Percentiles rank a stretch among this genome's conserved stretches.
Evolutionary conservation across 2,113 vertebrate genomes (phyloP).

Genomic region (Vulpes vulpes): DNA sequence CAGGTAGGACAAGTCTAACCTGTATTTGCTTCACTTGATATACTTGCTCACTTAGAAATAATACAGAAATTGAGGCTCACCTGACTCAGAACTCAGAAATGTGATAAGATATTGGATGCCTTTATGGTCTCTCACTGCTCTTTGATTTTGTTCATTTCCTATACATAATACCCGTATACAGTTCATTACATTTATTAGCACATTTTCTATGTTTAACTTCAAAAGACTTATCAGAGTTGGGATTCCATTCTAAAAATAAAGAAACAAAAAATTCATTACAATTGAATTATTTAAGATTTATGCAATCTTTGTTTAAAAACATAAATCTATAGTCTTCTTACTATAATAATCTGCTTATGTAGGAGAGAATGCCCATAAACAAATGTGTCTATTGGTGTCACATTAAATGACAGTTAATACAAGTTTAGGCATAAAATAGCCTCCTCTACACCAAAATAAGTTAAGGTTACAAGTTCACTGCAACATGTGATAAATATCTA

Average conservation of each 20-base stretch:
- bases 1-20: not conserved
- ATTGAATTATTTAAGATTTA: not conserved
- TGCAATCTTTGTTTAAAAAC: not conserved
- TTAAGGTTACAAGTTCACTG: conserved; percentile 9
- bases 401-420: not conserved
- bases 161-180: conserved; percentile 87
- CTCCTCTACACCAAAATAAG: not conserved
- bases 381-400: not conserved
- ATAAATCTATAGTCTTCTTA: not conserved
- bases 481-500: not conserved
- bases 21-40: not conserved
- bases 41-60: not conserved
- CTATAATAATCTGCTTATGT: not conserved
- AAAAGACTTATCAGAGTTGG: conserved; percentile 85
- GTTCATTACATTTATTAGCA: conserved; percentile 88
- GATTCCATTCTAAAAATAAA: conserved; percentile 86
- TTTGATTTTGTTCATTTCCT: conserved; percentile 84
- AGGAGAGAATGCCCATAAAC: not conserved
- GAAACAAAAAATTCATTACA: not conserved
- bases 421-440: not conserved
- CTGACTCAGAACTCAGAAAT: conserved; percentile 87
- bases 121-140: conserved; percentile 77
- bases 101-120: conserved; percentile 86
- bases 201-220: conserved; percentile 80
- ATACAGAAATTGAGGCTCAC: conserved; percentile 76